Base-by-base conservation (phyloP, 2,797 vertebrate species). In the Pangasius krempfi region DNA sequence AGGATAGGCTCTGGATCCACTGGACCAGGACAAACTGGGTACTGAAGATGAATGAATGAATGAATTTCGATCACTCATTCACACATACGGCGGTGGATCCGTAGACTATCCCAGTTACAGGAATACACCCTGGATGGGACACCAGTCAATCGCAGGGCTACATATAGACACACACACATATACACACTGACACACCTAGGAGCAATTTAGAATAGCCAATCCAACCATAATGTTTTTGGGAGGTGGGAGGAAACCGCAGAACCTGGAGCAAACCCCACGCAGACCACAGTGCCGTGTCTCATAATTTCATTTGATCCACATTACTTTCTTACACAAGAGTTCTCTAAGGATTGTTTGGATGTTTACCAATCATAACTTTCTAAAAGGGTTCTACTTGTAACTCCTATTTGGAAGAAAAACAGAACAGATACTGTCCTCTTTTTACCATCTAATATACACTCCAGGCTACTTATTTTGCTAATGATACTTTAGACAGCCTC, bases 251-350 rank as follows among this genome's bases (percentile, higher is more conserved):
- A 79, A 56, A 33, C 25, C 4, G n/a, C 75, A 78, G 75, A 54
- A 52, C 50, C 14, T 52, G 27, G 50, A 30, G 18, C 16, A 56
- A 79, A 79, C 18, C 76, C n/a, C n/a, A 22, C 10, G 8, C 18
- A 54, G 50, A 30, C 7, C 50, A 54, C 25, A 5, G 3, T 79
- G 27, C 13, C 6, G 1, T 54, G n/a, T 79, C 14, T 56, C 16
- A 18, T 30, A 79, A 78, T 80, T 80, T 33, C n/a, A 56, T 80
- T 80, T 80, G 8, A 80, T 58, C 78, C 10, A 22, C 37, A 81
- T 37, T 25, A 81, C 30, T 81, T 37, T 56, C 25, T 47, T 37
- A 40, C 33, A 10, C 78, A 12, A 81, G 52, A 12, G 25, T 27
- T 78, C 75, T 16, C 33, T 52, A 54, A 18, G n/a, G 13, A 52